Evolutionary conservation across 2,797 vertebrate genomes (phyloP).

Genomic region (Microctenopoma stevenorrisi): DNA sequence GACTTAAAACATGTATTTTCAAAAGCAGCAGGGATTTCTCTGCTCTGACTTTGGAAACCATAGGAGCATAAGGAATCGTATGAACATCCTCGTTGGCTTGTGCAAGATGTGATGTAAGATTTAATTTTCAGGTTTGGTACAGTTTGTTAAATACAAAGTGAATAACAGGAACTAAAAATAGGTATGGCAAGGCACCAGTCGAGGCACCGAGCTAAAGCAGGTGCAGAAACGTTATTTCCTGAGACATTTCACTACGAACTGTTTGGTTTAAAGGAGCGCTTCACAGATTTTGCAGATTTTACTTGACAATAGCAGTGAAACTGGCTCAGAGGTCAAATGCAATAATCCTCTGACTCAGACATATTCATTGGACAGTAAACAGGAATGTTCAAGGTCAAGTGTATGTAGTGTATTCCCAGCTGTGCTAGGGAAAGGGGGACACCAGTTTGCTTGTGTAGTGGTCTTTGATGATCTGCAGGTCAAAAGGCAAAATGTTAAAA

Average conservation of each 20-base stretch:
- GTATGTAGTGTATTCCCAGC: no score
- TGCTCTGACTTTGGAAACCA: conserved; percentile 24
- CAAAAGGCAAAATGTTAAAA: background rate
- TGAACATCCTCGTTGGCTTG: conserved; percentile 5
- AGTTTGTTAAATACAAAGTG: background rate
- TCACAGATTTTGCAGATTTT: conserved; percentile 2
- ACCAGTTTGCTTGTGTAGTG: no score
- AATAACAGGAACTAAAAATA: conserved; percentile 1
- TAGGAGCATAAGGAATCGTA: conserved; percentile 12
- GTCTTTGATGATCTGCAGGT: background rate
- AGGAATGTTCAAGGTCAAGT: no score
- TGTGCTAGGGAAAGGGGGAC: no score
- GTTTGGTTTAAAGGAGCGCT: background rate
- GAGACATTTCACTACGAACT: conserved; percentile 4
- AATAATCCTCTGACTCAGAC: no score
- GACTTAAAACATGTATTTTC: conserved; percentile 60
- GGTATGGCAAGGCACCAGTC: background rate
- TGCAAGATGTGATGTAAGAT: background rate
- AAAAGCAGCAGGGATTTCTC: conserved; percentile 12
- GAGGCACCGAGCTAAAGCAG: background rate
- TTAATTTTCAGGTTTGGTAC: conserved; percentile 10
- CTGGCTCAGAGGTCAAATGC: background rate
- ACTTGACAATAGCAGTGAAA: background rate
- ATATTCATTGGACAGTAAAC: no score
- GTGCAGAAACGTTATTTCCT: background rate